Percentiles rank a stretch among this genome's conserved stretches.
These are phyloP conservation scores for Hypomesus transpacificus DNA, from an alignment of 2,113 vertebrate species.

Conservation along the genomic window DNA sequence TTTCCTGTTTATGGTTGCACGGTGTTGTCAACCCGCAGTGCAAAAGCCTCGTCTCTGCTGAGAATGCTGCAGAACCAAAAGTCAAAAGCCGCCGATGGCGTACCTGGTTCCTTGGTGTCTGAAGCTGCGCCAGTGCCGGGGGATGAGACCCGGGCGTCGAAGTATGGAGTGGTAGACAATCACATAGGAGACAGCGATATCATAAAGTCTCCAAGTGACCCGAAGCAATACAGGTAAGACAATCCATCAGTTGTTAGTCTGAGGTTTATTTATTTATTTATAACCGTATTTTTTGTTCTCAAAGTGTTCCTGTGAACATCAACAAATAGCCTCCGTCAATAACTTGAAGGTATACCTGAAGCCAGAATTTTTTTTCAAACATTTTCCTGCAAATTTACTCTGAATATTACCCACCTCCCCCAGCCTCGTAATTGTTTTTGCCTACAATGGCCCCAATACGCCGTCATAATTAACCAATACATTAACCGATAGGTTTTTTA, in stretches of 20 bases:
- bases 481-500: too few species aligned
- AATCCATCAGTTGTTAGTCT: neutral
- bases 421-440: too few species aligned
- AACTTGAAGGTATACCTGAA: too few species aligned
- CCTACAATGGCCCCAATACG: too few species aligned
- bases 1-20: conserved; percentile 40
- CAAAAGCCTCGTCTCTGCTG: conserved; percentile 31
- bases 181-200: conserved; percentile 79
- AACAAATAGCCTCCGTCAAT: too few species aligned
- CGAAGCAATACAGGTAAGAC: conserved; percentile 89
- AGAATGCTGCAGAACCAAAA: conserved; percentile 69
- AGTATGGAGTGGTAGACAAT: conserved; percentile 39
- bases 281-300: too few species aligned
- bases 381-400: too few species aligned
- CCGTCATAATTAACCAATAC: too few species aligned
- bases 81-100: conserved; percentile 37
- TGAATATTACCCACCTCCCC: too few species aligned
- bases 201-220: conserved; percentile 92
- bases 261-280: too few species aligned
- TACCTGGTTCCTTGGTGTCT: conserved; percentile 19
- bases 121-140: conserved; percentile 25
- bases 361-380: too few species aligned
- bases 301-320: too few species aligned
- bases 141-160: conserved; percentile 23
- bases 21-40: conserved; percentile 50